Evolutionary conservation across 2,888 invertebrate species (phyloP), one percentile per base, ranked within the genome.

Genomic region (Zele albiditarsus): DNA sequence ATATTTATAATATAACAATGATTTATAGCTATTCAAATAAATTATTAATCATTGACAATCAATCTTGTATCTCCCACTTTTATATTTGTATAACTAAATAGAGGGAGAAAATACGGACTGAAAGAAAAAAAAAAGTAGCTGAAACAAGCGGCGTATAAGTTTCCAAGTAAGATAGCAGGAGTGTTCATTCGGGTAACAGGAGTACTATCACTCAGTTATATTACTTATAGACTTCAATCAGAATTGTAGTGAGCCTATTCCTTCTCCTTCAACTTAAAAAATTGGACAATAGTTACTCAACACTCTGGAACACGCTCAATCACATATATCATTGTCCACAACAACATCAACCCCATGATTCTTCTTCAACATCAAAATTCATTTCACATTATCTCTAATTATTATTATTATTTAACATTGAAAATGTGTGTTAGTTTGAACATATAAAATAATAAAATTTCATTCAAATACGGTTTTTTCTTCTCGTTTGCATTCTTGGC

Each of bases 101-200:
- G 23, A 53, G 28, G 27, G 63, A 46, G 66, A 33, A 25, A 62
- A 38, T 42, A 25, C 20, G 20, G 20, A 53, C 33, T 53, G n/a
- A 10, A 53, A 53, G 5, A 57, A 25, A 28, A 60, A 31, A 23
- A 25, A 57, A 66, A 74, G 57, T 65, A 70, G 65, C 66, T 33
- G 68, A 53, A 33, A 62, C 33, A 62, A 20, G 53, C 53, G 23
- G 53, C 71, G 31, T 75, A 75, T 75, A 75, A 75, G 71, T 75
- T 75, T 71, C 75, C 25, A 72, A 72, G 75, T 75, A 62, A 75
- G 65, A 72, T 72, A 67, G 71, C 38, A 67, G 67, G 67, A 75
- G 42, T 46, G 71, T 49, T 70, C 62, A 73, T 70, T 73, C 65
- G 57, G 73, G 38, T 66, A 63, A 70, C 42, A 72, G 68, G 58